Conservation (phyloP, 2,888 invertebrate species). For the Netelia virgata region DNA sequence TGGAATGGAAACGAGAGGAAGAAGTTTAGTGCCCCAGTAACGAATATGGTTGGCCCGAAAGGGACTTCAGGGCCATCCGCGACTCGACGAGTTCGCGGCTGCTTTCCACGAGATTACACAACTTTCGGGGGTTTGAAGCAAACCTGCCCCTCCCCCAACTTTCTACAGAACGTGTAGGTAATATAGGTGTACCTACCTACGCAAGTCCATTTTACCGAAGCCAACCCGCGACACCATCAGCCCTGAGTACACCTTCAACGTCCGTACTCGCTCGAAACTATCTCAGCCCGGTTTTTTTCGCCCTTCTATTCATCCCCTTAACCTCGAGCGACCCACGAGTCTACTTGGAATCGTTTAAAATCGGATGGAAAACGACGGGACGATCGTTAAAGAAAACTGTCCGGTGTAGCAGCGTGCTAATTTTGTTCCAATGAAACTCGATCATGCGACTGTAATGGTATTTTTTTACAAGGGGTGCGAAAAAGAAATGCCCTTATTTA, state of each 20-base stretch:
- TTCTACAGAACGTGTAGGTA: slow-evolving; percentile 6
- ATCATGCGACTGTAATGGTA: no score
- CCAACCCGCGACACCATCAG: neutral
- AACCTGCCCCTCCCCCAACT: neutral
- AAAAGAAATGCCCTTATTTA: no score
- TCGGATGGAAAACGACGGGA: neutral
- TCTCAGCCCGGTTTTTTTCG: neutral
- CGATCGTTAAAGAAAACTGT: neutral
- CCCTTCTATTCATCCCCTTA: neutral
- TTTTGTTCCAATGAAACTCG: no score
- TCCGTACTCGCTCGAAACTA: neutral
- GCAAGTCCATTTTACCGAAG: neutral
- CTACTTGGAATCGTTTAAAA: neutral
- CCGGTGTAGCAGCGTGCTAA: neutral
- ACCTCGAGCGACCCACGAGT: neutral
- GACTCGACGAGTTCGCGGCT: slow-evolving; percentile 23
- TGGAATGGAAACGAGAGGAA: neutral
- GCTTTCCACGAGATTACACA: slow-evolving; percentile 42
- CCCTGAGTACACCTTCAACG: neutral
- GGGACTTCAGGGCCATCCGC: slow-evolving; percentile 13
- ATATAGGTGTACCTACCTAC: neutral
- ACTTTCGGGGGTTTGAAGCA: slow-evolving; percentile 20
- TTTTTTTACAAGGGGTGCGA: no score
- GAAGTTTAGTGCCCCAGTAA: slow-evolving; percentile 8
- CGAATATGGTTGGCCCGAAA: slow-evolving; percentile 24